Evolutionary conservation across 2,113 vertebrate species (phyloP).

Genomic region (Syngnathus scovelli): DNA sequence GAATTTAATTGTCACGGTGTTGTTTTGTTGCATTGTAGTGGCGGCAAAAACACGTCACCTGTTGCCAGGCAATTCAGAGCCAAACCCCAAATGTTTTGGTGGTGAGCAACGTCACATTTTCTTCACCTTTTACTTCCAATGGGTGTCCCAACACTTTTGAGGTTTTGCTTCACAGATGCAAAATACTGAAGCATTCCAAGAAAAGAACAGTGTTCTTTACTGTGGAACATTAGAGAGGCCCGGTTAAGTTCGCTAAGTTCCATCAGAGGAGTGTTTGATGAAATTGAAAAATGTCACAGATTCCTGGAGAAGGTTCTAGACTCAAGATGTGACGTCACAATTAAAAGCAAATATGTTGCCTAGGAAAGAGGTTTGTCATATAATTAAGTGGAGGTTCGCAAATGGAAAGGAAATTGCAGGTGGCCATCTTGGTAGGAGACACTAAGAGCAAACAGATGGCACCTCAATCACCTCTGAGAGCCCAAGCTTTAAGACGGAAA

Average conservation of each 20-base stretch:
- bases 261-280: background rate
- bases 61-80: background rate
- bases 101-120: background rate
- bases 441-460: slow-evolving; percentile 13
- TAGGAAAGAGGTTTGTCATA: background rate
- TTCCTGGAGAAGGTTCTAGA: background rate
- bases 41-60: background rate
- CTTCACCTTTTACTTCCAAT: background rate
- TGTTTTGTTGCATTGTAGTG: background rate
- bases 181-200: too few relatives aligned
- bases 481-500: slow-evolving; percentile 8
- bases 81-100: background rate
- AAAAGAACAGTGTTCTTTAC: too few relatives aligned
- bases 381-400: background rate
- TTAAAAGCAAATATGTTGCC: background rate
- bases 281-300: background rate
- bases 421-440: slow-evolving; percentile 2
- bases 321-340: background rate
- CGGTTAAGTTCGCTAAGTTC: too few relatives aligned
- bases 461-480: slow-evolving; percentile 9
- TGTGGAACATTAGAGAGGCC: too few relatives aligned
- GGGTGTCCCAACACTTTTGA: background rate
- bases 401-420: background rate
- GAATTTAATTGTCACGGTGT: background rate
- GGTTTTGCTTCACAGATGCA: too few relatives aligned